phyloP scores from a whole-genome alignment of 2,888 invertebrate genomes.

The Cryptocheilus praepositus region DNA sequence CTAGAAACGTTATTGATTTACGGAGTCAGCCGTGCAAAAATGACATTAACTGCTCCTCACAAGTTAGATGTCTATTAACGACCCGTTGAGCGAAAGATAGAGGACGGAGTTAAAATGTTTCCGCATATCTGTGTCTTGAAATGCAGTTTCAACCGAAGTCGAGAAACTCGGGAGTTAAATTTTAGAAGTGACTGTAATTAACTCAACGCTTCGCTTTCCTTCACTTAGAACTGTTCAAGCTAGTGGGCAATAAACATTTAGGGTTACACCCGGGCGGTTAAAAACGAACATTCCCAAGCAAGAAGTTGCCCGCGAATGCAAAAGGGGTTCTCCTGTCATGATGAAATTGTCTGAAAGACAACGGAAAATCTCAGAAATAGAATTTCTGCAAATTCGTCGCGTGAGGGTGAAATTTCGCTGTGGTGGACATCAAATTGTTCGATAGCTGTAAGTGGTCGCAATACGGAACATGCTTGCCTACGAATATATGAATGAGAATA shows the following conservation, averaged over 20 bases:
- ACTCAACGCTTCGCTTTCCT: slow-evolving; percentile 19
- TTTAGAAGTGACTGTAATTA: slow-evolving; percentile 34
- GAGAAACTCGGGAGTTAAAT: slow-evolving; percentile 22
- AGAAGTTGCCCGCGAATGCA: no score
- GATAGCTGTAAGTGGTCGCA: slow-evolving; percentile 56
- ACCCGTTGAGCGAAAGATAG: neutral
- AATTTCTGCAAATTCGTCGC: no score
- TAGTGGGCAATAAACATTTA: neutral
- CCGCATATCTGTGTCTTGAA: neutral
- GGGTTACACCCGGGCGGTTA: no score
- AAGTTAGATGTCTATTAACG: no score
- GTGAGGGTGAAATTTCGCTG: neutral
- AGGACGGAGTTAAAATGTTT: neutral
- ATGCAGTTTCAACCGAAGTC: slow-evolving; percentile 18
- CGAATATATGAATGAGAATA: slow-evolving; percentile 64
- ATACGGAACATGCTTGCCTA: slow-evolving; percentile 55
- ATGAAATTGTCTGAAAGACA: no score
- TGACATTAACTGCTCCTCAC: no score
- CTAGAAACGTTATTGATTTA: no score
- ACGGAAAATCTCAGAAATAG: no score
- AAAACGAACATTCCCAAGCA: no score
- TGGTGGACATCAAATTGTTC: slow-evolving; percentile 25
- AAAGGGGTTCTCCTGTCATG: no score
- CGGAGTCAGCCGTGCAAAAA: no score
- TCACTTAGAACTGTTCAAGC: slow-evolving; percentile 9